Evolutionary conservation across 2,888 invertebrate species (phyloP), one percentile per base, ranked within the genome.

Genomic region (Pristionchus fissidentatus): DNA sequence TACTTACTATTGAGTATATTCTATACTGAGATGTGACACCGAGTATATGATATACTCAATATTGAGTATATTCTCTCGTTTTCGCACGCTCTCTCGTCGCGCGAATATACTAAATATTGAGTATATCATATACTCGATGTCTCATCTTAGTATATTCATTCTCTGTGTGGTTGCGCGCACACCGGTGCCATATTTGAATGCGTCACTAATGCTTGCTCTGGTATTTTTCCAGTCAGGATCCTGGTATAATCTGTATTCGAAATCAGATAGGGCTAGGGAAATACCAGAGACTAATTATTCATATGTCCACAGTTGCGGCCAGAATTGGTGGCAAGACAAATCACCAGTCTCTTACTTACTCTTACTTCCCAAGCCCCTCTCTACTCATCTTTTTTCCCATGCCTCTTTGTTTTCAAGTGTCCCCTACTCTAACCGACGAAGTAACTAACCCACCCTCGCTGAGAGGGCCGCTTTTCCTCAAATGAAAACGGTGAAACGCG

Each of bases 331-430:
- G 66, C 41, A n/a, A 70, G 66, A 70, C 66, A 70, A 70, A 70
- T 70, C 66, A 70, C 41, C 66, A 70, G 41, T 35, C n/a, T 29
- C 60, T n/a, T 55, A 7, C 62, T 62, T 38, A 38, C 38, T 57
- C 57, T 26, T 8, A 57, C 7, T 57, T 29, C 57, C 57, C 57
- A 29, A 19, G 15, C 26, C 38, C 41, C 66, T 41, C 66, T 41
- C 41, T 66, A 13, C 2, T 22, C 60, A n/a, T n/a, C n/a, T n/a
- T n/a, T n/a, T 41, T 66, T 70, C 66, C 41, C 66, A 70, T 70
- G 66, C 66, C 41, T 60, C n/a, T n/a, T 70, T 70, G 66, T 70
- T 70, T 70, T 70, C 66, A 70, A 70, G 66, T 70, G 66, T 70
- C 66, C 1, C 41, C 15, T 41, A 41, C 41, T 41, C 66, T 26